A percentile compares a stretch with the other conserved stretches of the same genome.
Evolutionary conservation across 2,797 vertebrate species (phyloP).

Genomic region (Calcarius lapponicus): DNA sequence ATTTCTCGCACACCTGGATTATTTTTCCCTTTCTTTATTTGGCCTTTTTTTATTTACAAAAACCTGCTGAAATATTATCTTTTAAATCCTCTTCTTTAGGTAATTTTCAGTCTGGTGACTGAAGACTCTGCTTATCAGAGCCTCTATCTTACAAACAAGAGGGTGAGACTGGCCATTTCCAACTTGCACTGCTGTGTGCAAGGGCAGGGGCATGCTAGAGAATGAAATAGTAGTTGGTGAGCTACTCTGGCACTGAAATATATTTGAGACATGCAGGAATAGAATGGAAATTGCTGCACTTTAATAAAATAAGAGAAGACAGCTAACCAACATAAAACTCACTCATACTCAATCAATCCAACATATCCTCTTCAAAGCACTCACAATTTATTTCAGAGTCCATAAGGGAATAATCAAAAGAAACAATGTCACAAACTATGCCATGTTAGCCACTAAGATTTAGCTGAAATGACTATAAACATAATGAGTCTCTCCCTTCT

Average conservation of each 20-base stretch:
- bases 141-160: neutral
- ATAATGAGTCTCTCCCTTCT: neutral
- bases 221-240: neutral
- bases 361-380: neutral
- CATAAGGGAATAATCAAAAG: constrained; percentile 2
- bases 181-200: neutral
- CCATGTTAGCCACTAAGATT: neutral
- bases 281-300: neutral
- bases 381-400: neutral
- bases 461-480: neutral
- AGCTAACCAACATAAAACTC: neutral
- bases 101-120: neutral
- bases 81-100: neutral
- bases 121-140: neutral
- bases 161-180: neutral
- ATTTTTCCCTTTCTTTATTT: neutral
- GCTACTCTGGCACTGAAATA: neutral
- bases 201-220: neutral
- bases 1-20: neutral
- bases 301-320: neutral
- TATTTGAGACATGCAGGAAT: neutral
- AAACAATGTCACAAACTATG: neutral
- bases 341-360: neutral
- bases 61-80: neutral
- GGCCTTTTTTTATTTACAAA: neutral